phyloP scores from a whole-genome alignment of 2,888 invertebrate species.

The Isotomurus palustris region DNA sequence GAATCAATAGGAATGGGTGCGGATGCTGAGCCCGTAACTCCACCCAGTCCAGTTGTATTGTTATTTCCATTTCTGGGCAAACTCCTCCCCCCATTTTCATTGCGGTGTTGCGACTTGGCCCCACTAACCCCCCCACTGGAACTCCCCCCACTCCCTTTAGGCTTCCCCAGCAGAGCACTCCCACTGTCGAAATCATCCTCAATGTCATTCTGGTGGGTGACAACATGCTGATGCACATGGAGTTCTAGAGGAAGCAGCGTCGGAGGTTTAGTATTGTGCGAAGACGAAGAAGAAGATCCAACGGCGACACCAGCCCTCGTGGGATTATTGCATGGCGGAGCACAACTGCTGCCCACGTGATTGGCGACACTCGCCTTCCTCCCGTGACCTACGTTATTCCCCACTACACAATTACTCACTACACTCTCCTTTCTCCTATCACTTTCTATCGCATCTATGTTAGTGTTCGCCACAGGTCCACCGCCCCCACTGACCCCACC shows the following conservation, averaged over 20 bases:
- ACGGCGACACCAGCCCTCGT: not conserved
- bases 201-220: conserved; percentile 10
- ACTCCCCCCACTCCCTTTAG: not conserved
- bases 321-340: not conserved
- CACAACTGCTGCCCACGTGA: conserved; percentile 17
- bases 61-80: conserved; percentile 42
- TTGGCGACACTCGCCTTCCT: conserved; percentile 10
- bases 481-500: conserved; percentile 13
- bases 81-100: conserved; percentile 21
- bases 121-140: not conserved
- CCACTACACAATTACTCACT: conserved; percentile 16
- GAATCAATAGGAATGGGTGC: conserved; percentile 33
- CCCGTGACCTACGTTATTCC: conserved; percentile 18
- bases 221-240: conserved; percentile 2
- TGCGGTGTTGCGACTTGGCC: conserved; percentile 4
- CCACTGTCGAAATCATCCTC: conserved; percentile 41
- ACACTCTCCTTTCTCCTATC: conserved; percentile 14
- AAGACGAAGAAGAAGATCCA: not conserved
- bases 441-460: conserved; percentile 26
- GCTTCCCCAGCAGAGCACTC: conserved; percentile 30
- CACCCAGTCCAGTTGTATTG: conserved; percentile 25
- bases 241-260: not conserved
- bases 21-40: conserved; percentile 21
- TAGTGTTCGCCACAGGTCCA: conserved; percentile 24
- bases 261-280: not conserved